Conservation (phyloP, 2,888 invertebrate genomes). For the Cerastis rubricosa region DNA sequence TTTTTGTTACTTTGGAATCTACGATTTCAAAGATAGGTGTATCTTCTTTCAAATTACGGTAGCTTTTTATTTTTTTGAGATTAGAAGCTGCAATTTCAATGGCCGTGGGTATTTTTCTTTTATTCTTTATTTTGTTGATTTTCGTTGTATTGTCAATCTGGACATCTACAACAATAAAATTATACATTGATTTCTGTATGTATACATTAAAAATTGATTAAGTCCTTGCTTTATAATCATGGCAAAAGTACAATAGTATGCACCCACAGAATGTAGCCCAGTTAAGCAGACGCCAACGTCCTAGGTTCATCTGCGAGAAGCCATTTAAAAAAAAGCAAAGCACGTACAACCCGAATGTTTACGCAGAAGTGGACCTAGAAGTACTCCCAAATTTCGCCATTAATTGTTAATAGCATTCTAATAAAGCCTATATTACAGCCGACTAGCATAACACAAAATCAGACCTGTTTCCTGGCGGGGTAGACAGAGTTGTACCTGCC, state of each 20-base stretch:
- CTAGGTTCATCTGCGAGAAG: background rate
- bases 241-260: background rate
- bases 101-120: too few species aligned
- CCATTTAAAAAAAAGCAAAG: background rate
- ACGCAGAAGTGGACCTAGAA: too few species aligned
- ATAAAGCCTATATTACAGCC: background rate
- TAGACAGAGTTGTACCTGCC: background rate
- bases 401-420: background rate
- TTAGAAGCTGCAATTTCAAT: too few species aligned
- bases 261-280: background rate
- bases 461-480: background rate
- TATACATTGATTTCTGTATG: too few species aligned
- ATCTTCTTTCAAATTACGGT: too few species aligned
- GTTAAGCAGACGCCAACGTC: background rate
- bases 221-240: background rate
- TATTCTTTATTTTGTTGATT: background rate
- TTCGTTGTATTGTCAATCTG: background rate
- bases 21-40: background rate
- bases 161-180: too few species aligned
- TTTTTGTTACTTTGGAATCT: background rate
- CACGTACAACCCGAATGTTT: too few species aligned
- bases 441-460: background rate
- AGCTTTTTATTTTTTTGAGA: too few species aligned
- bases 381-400: background rate
- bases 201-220: too few species aligned